These are phyloP conservation scores for Pseudococcus longispinus DNA, from an alignment of 2,888 invertebrate genomes.

Conservation along the genomic window DNA sequence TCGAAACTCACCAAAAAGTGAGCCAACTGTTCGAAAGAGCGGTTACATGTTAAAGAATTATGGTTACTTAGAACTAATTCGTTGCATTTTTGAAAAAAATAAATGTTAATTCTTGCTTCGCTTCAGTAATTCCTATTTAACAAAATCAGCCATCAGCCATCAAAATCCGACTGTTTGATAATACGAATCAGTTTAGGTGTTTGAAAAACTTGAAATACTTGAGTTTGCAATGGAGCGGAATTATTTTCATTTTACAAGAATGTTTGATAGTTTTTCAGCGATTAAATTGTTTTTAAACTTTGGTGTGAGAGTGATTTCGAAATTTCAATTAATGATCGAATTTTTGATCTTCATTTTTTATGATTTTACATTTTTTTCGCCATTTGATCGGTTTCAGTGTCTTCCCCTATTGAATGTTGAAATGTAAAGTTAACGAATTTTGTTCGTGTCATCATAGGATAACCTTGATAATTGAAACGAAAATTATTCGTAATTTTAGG, in stretches of 20 bases:
- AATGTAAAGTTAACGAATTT: background rate
- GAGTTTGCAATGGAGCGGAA: background rate
- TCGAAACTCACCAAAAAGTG: slow-evolving; percentile 3
- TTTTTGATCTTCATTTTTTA: background rate
- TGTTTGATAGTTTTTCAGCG: background rate
- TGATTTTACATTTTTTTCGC: background rate
- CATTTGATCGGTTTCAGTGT: background rate
- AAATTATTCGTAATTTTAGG: no score
- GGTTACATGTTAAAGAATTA: slow-evolving; percentile 15
- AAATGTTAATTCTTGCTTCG: slow-evolving; percentile 47
- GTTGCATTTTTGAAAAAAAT: slow-evolving; percentile 13
- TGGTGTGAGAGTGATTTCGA: background rate
- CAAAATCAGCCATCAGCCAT: slow-evolving; percentile 56
- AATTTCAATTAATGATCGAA: background rate
- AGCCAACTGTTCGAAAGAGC: background rate
- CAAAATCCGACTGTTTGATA: slow-evolving; percentile 55
- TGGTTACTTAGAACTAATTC: background rate
- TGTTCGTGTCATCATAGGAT: no score
- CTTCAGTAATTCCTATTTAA: slow-evolving; percentile 52
- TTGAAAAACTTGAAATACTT: slow-evolving; percentile 28
- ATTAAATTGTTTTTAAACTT: background rate
- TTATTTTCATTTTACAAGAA: background rate
- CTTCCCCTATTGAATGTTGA: background rate
- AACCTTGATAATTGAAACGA: no score
- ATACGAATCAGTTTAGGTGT: slow-evolving; percentile 52